Base-by-base conservation (phyloP, 1,140 invertebrate genomes). In the Drosophila cardini region DNA sequence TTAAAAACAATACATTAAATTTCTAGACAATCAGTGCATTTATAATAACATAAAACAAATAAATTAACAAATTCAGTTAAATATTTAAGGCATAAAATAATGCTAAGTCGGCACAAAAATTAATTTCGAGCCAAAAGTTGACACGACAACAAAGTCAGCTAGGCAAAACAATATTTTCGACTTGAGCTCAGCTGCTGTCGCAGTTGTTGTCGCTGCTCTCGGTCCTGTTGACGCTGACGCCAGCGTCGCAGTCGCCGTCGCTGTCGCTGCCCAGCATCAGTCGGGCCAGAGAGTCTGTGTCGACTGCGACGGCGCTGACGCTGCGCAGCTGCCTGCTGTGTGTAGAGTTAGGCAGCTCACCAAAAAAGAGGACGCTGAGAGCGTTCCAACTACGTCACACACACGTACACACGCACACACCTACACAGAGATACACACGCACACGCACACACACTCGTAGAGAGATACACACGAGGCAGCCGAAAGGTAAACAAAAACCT, bases 401-500 rank as follows among this genome's bases (percentile, higher is more conserved):
- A 53, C 32, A 61, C 42, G 18, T 13, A 60, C 57, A 60, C 36
- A 56, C 9, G 4, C 10, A 56, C 11, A 15, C n/a, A 21, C 13
- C 21, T 8, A 45, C 13, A 40, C 2, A 46, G 26, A 58, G 4
- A 10, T 2, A 42, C 21, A 34, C 5, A 40, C 6, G 15, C 13
- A 67, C 30, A 13, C 6, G 18, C 16, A 56, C 11, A 6, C 34
- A 11, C 40, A 56, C 48, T 4, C 8, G 40, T 11, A 16, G 16
- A 10, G 11, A 30, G 38, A 40, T 42, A 16, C 16, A 36, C 53
- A 46, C 38, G 40, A 64, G 36, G 48, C 73, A 76, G 68, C 40
- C 67, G 76, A 86, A 86, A 86, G 83, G 83, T 86, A 86, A 86
- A 86, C 83, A 86, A 86, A 86, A 87, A 86, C 83, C 83, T 86